Evolutionary conservation across 2,797 vertebrate species (phyloP).

Genomic region (Platalea minor): DNA sequence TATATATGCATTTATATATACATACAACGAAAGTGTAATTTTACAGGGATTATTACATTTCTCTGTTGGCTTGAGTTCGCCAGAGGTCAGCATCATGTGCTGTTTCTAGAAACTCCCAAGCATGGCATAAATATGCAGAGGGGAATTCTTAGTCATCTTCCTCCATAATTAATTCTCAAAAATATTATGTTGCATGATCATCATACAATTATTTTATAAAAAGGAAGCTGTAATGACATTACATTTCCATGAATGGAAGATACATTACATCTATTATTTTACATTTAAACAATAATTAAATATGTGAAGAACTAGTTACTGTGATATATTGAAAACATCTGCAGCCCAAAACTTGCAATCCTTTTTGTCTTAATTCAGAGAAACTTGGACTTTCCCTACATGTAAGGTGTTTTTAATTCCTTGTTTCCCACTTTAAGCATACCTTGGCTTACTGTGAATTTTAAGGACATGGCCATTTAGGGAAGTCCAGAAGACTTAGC

Average conservation of each 20-base stretch:
- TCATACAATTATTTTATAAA: background rate
- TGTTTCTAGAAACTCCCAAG: background rate
- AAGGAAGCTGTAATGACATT: constrained; percentile 38
- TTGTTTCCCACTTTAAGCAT: background rate
- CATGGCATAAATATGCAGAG: background rate
- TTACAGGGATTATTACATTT: background rate
- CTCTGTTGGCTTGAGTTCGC: background rate
- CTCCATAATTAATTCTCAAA: background rate
- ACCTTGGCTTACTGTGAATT: background rate
- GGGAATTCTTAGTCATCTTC: background rate
- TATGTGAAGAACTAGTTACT: constrained; percentile 44
- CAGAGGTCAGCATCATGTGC: background rate
- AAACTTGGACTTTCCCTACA: background rate
- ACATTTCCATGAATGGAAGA: background rate
- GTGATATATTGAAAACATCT: constrained; percentile 43
- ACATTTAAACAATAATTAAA: constrained; percentile 64
- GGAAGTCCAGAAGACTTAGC: background rate
- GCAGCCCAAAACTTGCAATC: background rate
- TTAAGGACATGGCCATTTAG: background rate
- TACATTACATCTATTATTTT: constrained; percentile 45
- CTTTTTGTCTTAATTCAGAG: constrained; percentile 30
- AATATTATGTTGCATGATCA: background rate
- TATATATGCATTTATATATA: background rate
- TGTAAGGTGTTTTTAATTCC: background rate
- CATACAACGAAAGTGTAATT: background rate